Base-by-base conservation (phyloP, 23 tunicate genomes). In the Trididemnum miniatum region DNA sequence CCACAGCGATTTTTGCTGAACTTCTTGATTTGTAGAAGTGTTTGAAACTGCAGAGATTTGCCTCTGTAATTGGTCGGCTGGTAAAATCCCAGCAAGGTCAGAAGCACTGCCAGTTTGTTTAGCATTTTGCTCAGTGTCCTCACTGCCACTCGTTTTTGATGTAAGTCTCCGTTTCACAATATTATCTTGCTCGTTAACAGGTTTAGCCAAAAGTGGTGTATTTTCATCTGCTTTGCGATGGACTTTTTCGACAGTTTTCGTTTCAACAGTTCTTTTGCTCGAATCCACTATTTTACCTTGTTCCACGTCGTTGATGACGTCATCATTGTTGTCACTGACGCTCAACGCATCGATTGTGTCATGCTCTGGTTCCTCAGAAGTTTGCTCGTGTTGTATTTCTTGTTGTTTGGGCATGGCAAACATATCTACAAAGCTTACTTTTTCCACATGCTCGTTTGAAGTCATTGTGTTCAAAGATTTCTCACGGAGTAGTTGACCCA, bases 391-490 rank as follows among this genome's bases (percentile, higher is more conserved):
- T 7, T 44, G 9, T 15, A 7, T 44, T 9, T 44, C 54, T 7
- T 44, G 54, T 7, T 15, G 15, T 62, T 15, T 12, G 22, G 67
- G 29, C 34, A 25, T 24, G 31, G 89, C 82, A 36, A 85, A 85
- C 89, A 85, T 76, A 34, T 65, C 77, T 1, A 85, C 82, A 65
- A 85, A 65, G 51, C 89, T 85, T 5, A 69, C 39, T 34, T 69
- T 20, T 37, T 31, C 12, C 12, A 9, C 15, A 44, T 44, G 12
- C 9, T 44, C 9, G 15, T 44, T 44, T 44, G 54, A 15, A 7
- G 9, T 9, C 54, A 44, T 44, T 44, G 9, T 44, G 15, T 44
- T 44, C 15, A 15, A 15, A 44, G 54, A 15, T n/a, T n/a, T n/a
- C n/a, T n/a, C n/a, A n/a, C n/a, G n/a, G n/a, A n/a, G n/a, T n/a